Evolutionary conservation across 2,113 vertebrate genomes (phyloP).

Genomic region (Brachionichthys hirsutus): DNA sequence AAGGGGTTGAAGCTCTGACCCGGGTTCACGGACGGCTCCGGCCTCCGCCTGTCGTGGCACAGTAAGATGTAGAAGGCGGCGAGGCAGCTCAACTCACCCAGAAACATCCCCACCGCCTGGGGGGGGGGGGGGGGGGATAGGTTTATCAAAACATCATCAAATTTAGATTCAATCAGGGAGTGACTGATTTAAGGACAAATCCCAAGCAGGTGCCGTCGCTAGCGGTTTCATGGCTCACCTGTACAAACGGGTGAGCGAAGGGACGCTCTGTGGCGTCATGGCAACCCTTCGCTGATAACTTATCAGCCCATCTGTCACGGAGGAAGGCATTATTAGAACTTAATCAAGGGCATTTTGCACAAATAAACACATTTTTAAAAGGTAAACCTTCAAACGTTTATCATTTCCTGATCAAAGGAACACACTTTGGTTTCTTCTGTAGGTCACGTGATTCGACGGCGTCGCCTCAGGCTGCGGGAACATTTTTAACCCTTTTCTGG

Average conservation of each 20-base stretch:
- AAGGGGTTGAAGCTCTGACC: constrained; percentile 84
- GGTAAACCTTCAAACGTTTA: too few relatives aligned
- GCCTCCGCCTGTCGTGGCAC: constrained; percentile 71
- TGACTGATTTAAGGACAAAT: too few relatives aligned
- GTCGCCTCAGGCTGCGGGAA: too few relatives aligned
- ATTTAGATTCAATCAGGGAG: too few relatives aligned
- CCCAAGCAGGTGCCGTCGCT: too few relatives aligned
- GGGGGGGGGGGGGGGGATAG: neutral
- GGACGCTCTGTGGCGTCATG: constrained; percentile 60
- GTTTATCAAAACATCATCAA: neutral
- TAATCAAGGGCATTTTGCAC: too few relatives aligned
- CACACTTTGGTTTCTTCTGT: too few relatives aligned
- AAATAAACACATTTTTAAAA: too few relatives aligned
- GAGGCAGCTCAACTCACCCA: constrained; percentile 89
- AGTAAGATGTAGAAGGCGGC: constrained; percentile 84
- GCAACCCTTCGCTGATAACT: constrained; percentile 82
- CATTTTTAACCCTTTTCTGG: too few relatives aligned
- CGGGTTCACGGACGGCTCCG: constrained; percentile 73
- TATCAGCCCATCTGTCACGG: constrained; percentile 87
- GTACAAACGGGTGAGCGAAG: constrained; percentile 89
- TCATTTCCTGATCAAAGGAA: too few relatives aligned
- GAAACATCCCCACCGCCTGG: constrained; percentile 92
- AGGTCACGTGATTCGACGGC: too few relatives aligned
- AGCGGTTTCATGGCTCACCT: constrained; percentile 75
- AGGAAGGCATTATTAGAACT: constrained; percentile 20